Percentiles rank a stretch among this genome's conserved stretches.
These are phyloP conservation scores for Phodopus roborovskii DNA, from an alignment of 2,113 vertebrate genomes.

Conservation along the genomic window DNA sequence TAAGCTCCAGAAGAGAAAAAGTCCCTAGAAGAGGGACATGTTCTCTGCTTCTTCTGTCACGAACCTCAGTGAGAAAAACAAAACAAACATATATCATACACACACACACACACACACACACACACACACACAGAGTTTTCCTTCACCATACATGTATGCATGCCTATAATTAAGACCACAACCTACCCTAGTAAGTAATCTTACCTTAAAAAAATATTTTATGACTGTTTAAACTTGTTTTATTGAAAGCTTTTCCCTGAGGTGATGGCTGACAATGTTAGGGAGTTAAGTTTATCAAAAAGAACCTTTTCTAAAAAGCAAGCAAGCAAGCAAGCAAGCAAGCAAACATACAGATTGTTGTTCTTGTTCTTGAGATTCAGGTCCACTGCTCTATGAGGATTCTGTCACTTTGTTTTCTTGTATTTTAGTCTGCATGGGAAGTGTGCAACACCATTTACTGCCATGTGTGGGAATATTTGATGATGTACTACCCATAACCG, in stretches of 20 bases:
- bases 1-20: background rate
- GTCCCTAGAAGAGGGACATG: background rate
- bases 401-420: background rate
- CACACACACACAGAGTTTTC: background rate
- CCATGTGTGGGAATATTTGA: background rate
- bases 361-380: background rate
- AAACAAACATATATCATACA: no score
- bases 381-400: background rate
- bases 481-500: background rate
- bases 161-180: conserved; percentile 25
- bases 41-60: no score
- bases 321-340: background rate
- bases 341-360: background rate
- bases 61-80: no score
- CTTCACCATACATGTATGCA: background rate
- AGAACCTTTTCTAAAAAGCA: background rate
- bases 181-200: background rate
- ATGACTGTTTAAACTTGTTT: conserved; percentile 6
- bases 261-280: background rate
- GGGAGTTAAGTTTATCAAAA: conserved; percentile 14
- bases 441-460: background rate
- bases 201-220: background rate
- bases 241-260: background rate
- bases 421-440: background rate
- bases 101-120: no score